Evolutionary conservation across 2,888 invertebrate genomes (phyloP), one percentile per base, ranked within the genome.

Genomic region (Epinotia brunnichana): DNA sequence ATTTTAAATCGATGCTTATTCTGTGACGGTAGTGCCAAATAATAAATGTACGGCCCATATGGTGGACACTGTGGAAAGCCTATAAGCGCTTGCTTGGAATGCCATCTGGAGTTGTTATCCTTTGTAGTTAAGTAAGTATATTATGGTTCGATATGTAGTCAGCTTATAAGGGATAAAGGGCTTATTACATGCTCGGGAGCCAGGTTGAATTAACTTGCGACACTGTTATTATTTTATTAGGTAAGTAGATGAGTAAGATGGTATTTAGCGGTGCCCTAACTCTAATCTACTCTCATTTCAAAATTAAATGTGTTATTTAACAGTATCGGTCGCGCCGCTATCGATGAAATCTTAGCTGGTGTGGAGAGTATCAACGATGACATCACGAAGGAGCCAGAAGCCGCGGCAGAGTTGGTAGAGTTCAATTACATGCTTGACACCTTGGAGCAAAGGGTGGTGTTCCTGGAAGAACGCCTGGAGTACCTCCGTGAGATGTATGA

Each of bases 401-500:
- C 94, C 0, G 97, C 98, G 0, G 91, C 94, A 0, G 96, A 97
- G 77, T 95, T 95, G 81, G 97, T 97, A 0, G 94, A 94, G 15
- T 96, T 95, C 80, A 94, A 97, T 72, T 94, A 93, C 61, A 95
- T 96, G 89, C 83, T 97, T 64, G 96, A 97, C 72, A 94, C 94
- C 4, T 91, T 96, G 13, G 95, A 95, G 76, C 84, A 92, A 2
- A 94, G 95, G 81, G 95, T 97, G 68, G 95, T 95, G 29, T 90
- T 90, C 29, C 94, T 98, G 81, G 97, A 97, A 82, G 91, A 94
- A 60, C 94, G 95, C 41, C 90, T 97, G 5, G 97, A 97, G 82
- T 96, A 97, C 83, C 95, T 97, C 7, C 96, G 97, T 77, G 97
- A 98, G 81, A 88, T 97, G 73, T 97, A 97, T 83, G 96, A 97